Evolutionary conservation across 2,888 invertebrate species (phyloP), one percentile per base, ranked within the genome.

Genomic region (Dynastes hyllus): DNA sequence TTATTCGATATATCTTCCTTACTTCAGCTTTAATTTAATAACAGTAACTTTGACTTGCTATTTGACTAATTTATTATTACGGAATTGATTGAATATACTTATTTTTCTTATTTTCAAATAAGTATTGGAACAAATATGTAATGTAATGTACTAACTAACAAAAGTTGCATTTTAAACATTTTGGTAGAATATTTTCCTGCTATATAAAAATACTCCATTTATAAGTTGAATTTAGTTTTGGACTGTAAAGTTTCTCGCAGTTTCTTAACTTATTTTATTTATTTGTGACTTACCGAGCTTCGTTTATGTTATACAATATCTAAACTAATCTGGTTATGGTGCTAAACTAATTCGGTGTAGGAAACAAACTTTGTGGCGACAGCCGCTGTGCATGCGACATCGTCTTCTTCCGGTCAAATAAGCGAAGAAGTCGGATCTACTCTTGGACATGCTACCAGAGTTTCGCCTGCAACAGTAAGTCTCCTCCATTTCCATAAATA

Each of bases 391-490:
- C 90, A 89, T 83, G 88, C 88, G 73, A 87, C 86, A 80, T 89
- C 84, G 80, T 86, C 87, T 81, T 86, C 87, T 81, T 83, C 87
- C 84, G 86, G 85, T 87, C 90, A 86, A 87, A 88, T 86, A 85
- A 86, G 87, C 78, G 89, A 88, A 83, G 89, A 92, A 82, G 91
- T 92, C 84, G 91, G 93, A 85, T 91, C 91, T 79, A 89, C 90
- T 85, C 88, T 94, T 86, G 93, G 94, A 85, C 95, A 95, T 89
- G 95, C 95, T 86, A 96, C 94, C 88, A 92, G 94, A 89, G 95
- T 95, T 87, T 96, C 95, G 87, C 95, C 96, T 88, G 97, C 97
- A 89, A 98, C 98, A 90, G 98, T 96, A 93, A 94, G 94, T 91
- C 84, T 84, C 87, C 85, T 85, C 63, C 11, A 58, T 73, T 40